These are phyloP conservation scores for Chloroclysta siterata DNA, from an alignment of 2,888 invertebrate genomes.

Conservation along the genomic window DNA sequence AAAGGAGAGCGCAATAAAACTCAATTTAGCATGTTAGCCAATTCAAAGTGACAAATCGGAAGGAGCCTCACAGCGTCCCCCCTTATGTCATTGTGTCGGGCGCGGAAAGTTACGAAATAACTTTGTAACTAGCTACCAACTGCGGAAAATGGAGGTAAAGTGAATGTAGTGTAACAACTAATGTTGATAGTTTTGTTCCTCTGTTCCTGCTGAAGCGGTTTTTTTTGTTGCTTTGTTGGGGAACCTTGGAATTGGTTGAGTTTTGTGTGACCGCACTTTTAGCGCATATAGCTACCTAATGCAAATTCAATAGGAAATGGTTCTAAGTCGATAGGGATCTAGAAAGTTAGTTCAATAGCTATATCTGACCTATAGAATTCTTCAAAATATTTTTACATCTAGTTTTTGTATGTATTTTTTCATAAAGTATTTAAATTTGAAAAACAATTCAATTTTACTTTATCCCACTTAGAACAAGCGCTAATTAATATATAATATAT, in stretches of 20 bases:
- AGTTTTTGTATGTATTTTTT: too few relatives aligned
- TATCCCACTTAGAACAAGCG: too few relatives aligned
- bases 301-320: too few relatives aligned
- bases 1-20: slow-evolving; percentile 1
- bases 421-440: too few relatives aligned
- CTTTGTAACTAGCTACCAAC: slow-evolving; percentile 62
- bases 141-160: slow-evolving; percentile 64
- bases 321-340: too few relatives aligned
- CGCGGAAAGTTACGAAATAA: slow-evolving; percentile 66
- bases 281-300: too few relatives aligned
- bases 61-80: slow-evolving; percentile 63
- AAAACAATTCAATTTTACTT: too few relatives aligned
- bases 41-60: slow-evolving; percentile 45
- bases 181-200: slow-evolving; percentile 52
- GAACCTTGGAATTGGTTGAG: slow-evolving; percentile 29
- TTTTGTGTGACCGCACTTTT: slow-evolving; percentile 15
- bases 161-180: slow-evolving; percentile 55
- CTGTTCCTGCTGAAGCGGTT: slow-evolving; percentile 40
- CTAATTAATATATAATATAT: too few relatives aligned
- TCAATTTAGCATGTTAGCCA: slow-evolving; percentile 16
- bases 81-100: slow-evolving; percentile 68
- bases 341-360: too few relatives aligned
- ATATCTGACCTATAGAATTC: too few relatives aligned
- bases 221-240: slow-evolving; percentile 45
- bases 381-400: too few relatives aligned